Evolutionary conservation across 2,113 vertebrate genomes (phyloP).

Genomic region (Microcebus griseorufus): DNA sequence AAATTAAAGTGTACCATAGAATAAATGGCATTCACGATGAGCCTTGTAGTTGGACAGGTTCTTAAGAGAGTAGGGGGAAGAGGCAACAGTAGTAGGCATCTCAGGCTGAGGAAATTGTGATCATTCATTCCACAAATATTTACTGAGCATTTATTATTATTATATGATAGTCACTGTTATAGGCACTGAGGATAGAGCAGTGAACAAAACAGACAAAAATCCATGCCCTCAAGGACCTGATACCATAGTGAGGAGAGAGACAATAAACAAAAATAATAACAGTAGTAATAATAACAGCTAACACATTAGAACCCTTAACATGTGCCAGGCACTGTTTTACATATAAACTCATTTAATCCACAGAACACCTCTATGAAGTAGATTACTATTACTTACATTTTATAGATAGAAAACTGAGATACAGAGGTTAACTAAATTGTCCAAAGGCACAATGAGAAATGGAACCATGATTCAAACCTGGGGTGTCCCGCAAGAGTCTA

Average conservation of each 20-base stretch:
- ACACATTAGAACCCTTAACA: not conserved
- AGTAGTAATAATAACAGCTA: slow-evolving; percentile 12
- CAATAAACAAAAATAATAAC: slow-evolving; percentile 1
- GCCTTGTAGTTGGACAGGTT: not conserved
- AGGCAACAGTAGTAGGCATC: not conserved
- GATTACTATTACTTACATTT: not conserved
- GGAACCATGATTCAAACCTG: not conserved
- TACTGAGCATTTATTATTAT: slow-evolving; percentile 19
- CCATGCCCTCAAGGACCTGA: not conserved
- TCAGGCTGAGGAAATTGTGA: not conserved
- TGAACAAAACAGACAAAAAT: slow-evolving; percentile 51
- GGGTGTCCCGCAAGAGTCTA: not conserved
- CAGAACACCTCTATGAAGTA: slow-evolving; percentile 41
- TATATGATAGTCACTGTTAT: not conserved
- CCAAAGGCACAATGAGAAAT: slow-evolving; percentile 20
- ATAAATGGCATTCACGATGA: slow-evolving; percentile 52
- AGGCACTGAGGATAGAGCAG: not conserved
- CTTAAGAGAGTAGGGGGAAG: slow-evolving; percentile 4
- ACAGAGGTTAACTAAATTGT: not conserved
- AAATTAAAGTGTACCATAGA: slow-evolving; percentile 21
- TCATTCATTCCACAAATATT: slow-evolving; percentile 28
- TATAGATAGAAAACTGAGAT: slow-evolving; percentile 32
- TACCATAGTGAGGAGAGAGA: not conserved
- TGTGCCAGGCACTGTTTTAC: slow-evolving; percentile 1
- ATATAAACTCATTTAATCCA: slow-evolving; percentile 19